A percentile compares a stretch with the other conserved stretches of the same genome.
Evolutionary conservation across 2,113 vertebrate genomes (phyloP).

Genomic region (Pyxicephalus adspersus): DNA sequence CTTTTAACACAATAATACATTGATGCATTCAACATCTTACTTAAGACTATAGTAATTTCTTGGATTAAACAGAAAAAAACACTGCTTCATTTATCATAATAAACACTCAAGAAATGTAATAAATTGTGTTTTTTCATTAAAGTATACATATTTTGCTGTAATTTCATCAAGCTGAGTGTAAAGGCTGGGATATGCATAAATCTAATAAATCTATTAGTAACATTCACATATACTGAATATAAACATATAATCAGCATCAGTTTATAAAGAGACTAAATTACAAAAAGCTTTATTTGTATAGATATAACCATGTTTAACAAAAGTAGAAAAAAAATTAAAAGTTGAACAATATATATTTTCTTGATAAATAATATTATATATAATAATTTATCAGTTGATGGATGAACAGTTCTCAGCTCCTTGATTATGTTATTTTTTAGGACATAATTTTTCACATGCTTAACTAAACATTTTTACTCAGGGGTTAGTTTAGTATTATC

Average conservation of each 20-base stretch:
- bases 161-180: slow-evolving; percentile 27
- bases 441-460: too few relatives aligned
- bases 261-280: too few relatives aligned
- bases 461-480: too few relatives aligned
- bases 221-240: neutral
- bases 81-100: neutral
- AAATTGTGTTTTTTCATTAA: neutral
- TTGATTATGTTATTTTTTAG: too few relatives aligned
- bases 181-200: slow-evolving; percentile 1
- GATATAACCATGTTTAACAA: too few relatives aligned
- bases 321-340: too few relatives aligned
- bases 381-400: too few relatives aligned
- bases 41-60: neutral
- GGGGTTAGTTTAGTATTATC: too few relatives aligned
- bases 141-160: neutral
- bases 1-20: neutral
- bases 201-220: neutral
- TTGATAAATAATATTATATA: too few relatives aligned
- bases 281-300: too few relatives aligned
- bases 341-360: too few relatives aligned
- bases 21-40: neutral
- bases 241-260: neutral
- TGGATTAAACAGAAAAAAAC: slow-evolving; percentile 1
- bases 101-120: slow-evolving; percentile 6
- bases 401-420: neutral